Evolutionary conservation across 2,113 vertebrate species (phyloP), one percentile per base, ranked within the genome.

Genomic region (Cyphomyrus plagiostoma): DNA sequence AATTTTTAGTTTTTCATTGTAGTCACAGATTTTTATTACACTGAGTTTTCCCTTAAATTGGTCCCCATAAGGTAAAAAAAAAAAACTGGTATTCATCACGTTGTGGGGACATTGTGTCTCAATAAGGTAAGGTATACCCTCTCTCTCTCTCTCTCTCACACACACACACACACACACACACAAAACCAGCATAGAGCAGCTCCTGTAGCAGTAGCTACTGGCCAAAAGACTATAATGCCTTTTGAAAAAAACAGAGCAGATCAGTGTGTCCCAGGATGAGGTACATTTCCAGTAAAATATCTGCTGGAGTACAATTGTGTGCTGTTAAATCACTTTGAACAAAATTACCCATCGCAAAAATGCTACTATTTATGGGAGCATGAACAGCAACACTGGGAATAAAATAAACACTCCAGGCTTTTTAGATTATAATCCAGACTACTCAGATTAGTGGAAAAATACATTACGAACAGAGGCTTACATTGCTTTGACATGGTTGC

Each of bases 361-460:
- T 39, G 74, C 35, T 80, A 4, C 74, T 80, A 48, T 49, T 85
- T 46, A n/a, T n/a, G 23, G 82, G 82, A 26, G 17, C 45, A 48
- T 49, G 82, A 46, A 84, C 21, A 84, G 3, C 17, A 46, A 84
- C 45, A 21, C 42, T 23, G 19, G 82, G 82, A 85, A 80, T 42
- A 80, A 80, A 42, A 80, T 80, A 42, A 80, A 80, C 35, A 80
- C 30, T 80, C 35, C 74, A 19, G 74, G 74, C 74, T 42, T 35
- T 80, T 39, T 80, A 80, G 74, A 80, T 80, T 35, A 80, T 80
- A 80, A 80, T 80, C 74, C 74, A 42, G 74, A 19, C 74, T 80
- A 42, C 35, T 80, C 74, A 39, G 74, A 80, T 80, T 42, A 80
- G 74, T 42, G 74, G 74, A 42, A 80, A 80, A 80, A 80, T 42